A percentile compares a stretch with the other conserved stretches of the same genome.
Evolutionary conservation across 2,113 vertebrate genomes (phyloP).

Genomic region (Sitta europaea): DNA sequence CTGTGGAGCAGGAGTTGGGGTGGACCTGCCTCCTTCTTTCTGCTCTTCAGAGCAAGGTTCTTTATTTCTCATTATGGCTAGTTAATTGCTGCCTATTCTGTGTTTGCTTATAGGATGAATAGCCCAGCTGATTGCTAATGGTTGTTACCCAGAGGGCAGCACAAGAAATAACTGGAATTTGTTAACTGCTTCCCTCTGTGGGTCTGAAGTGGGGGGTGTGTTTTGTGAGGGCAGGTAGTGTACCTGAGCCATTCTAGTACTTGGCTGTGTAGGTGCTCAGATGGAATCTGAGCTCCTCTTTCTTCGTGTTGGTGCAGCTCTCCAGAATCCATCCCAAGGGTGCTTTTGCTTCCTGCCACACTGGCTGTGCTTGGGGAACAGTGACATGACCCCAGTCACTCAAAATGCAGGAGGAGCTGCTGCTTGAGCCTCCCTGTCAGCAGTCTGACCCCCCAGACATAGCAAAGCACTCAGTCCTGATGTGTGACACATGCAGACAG

Average conservation of each 20-base stretch:
- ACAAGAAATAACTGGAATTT: neutral
- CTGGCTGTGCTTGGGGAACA: neutral
- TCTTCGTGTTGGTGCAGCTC: neutral
- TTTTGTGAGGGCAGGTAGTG: neutral
- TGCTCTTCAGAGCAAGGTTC: neutral
- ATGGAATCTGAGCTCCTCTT: neutral
- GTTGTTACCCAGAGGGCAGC: neutral
- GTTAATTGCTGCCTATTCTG: neutral
- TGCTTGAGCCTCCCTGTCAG: neutral
- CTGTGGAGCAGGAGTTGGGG: neutral
- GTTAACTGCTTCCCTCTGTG: neutral
- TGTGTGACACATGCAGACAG: neutral
- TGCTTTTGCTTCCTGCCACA: neutral
- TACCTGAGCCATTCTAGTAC: neutral
- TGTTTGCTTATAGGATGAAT: neutral
- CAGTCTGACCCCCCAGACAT: neutral
- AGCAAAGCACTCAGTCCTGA: neutral
- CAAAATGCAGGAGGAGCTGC: neutral
- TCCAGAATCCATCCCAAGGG: neutral
- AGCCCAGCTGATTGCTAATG: neutral
- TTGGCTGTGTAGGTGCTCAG: neutral
- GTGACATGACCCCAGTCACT: neutral
- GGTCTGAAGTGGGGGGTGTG: neutral
- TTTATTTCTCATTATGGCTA: neutral
- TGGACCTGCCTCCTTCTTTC: neutral